Conservation (phyloP, 1,140 invertebrate genomes). For the Maconellicoccus hirsutus region DNA sequence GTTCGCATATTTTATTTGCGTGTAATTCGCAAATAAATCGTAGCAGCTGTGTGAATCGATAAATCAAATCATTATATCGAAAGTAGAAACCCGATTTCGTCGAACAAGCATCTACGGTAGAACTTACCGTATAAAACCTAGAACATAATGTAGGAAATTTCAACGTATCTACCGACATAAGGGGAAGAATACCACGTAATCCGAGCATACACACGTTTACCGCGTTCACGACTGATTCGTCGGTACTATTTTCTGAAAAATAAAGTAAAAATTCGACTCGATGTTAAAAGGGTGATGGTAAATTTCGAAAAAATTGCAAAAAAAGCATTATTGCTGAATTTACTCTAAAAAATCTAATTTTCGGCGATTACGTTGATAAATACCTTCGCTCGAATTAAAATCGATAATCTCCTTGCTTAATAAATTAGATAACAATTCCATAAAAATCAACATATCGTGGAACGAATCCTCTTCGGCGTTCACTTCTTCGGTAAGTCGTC, state of each 20-base stretch:
- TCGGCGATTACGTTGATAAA: neutral
- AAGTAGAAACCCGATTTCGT: too few species aligned
- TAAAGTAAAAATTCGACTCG: too few species aligned
- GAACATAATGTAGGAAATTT: conserved; percentile 56
- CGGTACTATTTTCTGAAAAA: neutral
- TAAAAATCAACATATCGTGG: conserved; percentile 54
- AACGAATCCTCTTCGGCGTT: conserved; percentile 59
- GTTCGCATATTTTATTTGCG: conserved; percentile 45
- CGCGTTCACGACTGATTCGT: conserved; percentile 33
- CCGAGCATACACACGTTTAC: conserved; percentile 57
- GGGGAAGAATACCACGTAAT: conserved; percentile 57
- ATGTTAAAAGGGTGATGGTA: too few species aligned
- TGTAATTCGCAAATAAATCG: conserved; percentile 53
- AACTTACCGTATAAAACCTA: conserved; percentile 42
- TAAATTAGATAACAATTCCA: conserved; percentile 57
- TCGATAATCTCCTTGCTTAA: conserved; percentile 59
- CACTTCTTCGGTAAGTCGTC: conserved; percentile 40
- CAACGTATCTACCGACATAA: conserved; percentile 61
- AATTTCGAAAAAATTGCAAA: neutral
- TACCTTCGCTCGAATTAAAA: conserved; percentile 36
- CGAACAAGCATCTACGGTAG: too few species aligned
- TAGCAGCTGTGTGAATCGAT: conserved; percentile 43
- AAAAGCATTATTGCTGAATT: neutral
- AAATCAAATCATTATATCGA: conserved; percentile 3
- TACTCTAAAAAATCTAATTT: neutral